Evolutionary conservation across 1,140 invertebrate genomes (phyloP), one percentile per base, ranked within the genome.

Genomic region (Bombus superbus): DNA sequence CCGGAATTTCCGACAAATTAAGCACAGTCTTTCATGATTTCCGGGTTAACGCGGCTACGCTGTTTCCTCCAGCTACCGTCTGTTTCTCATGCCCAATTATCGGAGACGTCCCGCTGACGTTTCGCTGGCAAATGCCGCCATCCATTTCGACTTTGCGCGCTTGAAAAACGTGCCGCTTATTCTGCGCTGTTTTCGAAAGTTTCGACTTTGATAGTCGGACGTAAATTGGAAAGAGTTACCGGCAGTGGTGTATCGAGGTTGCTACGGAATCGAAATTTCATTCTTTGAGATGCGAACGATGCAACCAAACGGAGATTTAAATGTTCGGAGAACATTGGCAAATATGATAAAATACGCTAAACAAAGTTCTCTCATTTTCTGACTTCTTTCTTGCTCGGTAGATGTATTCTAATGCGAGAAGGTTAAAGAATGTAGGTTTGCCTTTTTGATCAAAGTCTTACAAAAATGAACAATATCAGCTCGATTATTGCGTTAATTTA

Each of bases 1-100:
- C 59, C 28, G 53, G 53, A 83, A 42, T 89, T 86, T 83, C 71
- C 84, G 35, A n/a, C 35, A 28, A 86, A 89, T 89, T 83, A 80
- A 83, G 35, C 47, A 59, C 5, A 5, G 35, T 4, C n/a, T n/a
- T 59, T 57, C 28, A 47, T 13, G 28, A 38, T 71, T 74, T 53
- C 35, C 47, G 22, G 42, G 32, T 68, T 66, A 57, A 44, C 53
- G 59, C 35, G n/a, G 76, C 64, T 38, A 35, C 64, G 57, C 38
- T 32, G 32, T 38, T 76, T 44, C 11, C 32, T n/a, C 22, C 5
- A 11, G 18, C 15, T 28, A 25, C 35, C 6, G 64, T 22, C 40
- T 71, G 38, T 10, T 66, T 77, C 76, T 76, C 77, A 77, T 57
- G 81, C 47, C n/a, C 81, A 79, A 85, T 88, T 88, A 88, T 22